Conservation (phyloP, 2,888 invertebrate species). For the Petrolisthes manimaculis region DNA sequence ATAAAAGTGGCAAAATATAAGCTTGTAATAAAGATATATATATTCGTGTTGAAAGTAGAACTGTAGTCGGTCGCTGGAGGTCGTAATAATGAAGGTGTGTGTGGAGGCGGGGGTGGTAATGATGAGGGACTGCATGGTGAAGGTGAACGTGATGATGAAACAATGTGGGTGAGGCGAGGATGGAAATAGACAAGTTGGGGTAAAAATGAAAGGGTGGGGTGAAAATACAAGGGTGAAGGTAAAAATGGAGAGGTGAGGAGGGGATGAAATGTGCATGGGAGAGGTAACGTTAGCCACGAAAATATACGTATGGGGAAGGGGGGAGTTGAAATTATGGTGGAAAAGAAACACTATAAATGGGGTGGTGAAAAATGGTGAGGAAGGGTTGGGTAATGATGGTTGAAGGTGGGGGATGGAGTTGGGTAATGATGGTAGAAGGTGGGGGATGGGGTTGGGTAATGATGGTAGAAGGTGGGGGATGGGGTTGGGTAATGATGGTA, state of each 20-base stretch:
- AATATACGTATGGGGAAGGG: background rate
- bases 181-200: background rate
- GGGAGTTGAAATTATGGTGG: background rate
- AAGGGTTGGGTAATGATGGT: background rate
- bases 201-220: background rate
- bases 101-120: background rate
- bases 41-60: no score
- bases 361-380: background rate
- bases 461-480: no score
- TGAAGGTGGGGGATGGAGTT: background rate
- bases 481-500: no score
- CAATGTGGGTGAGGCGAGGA: background rate
- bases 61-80: background rate
- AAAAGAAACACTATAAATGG: background rate
- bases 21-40: no score
- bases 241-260: background rate
- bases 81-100: background rate
- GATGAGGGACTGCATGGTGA: background rate
- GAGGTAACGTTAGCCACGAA: background rate
- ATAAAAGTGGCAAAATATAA: no score
- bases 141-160: background rate
- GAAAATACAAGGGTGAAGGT: background rate
- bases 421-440: background rate
- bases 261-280: background rate
- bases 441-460: background rate